phyloP scores from a whole-genome alignment of 2,888 invertebrate species.

The Drosophila pseudotalamancana region DNA sequence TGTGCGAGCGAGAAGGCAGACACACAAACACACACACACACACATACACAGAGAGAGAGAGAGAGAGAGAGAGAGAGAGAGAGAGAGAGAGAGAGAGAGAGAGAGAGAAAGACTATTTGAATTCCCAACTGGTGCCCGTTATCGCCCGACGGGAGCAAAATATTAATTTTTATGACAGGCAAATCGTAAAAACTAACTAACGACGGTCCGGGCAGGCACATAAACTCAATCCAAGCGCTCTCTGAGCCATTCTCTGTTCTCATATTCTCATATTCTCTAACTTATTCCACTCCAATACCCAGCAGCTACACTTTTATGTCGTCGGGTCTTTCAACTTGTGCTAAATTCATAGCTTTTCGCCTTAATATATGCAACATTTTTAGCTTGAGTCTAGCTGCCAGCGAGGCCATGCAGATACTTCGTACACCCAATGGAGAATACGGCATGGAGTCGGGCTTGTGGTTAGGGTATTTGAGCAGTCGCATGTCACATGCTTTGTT shows the following conservation, averaged over 20 bases:
- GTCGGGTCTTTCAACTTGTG: background rate
- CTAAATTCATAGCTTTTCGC: too few relatives aligned
- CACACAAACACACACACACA: too few relatives aligned
- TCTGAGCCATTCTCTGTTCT: background rate
- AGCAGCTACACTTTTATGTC: too few relatives aligned
- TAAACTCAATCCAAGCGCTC: slow-evolving; percentile 30
- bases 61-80: background rate
- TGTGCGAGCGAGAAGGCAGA: too few relatives aligned
- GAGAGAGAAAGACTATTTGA: background rate
- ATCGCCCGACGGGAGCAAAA: slow-evolving; percentile 42
- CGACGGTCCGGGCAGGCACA: slow-evolving; percentile 42
- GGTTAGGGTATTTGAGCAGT: slow-evolving; percentile 33
- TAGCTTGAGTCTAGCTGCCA: too few relatives aligned
- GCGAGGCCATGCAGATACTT: too few relatives aligned
- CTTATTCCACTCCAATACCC: too few relatives aligned
- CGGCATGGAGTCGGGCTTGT: too few relatives aligned
- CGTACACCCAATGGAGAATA: too few relatives aligned
- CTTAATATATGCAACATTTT: too few relatives aligned
- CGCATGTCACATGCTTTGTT: background rate
- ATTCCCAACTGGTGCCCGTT: slow-evolving; percentile 51
- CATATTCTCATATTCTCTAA: too few relatives aligned
- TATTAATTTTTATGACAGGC: slow-evolving; percentile 66
- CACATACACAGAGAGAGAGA: too few relatives aligned
- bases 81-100: background rate
- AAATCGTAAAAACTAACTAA: slow-evolving; percentile 69